Evolutionary conservation across 2,113 vertebrate species (phyloP).

Genomic region (Cathartes aura): DNA sequence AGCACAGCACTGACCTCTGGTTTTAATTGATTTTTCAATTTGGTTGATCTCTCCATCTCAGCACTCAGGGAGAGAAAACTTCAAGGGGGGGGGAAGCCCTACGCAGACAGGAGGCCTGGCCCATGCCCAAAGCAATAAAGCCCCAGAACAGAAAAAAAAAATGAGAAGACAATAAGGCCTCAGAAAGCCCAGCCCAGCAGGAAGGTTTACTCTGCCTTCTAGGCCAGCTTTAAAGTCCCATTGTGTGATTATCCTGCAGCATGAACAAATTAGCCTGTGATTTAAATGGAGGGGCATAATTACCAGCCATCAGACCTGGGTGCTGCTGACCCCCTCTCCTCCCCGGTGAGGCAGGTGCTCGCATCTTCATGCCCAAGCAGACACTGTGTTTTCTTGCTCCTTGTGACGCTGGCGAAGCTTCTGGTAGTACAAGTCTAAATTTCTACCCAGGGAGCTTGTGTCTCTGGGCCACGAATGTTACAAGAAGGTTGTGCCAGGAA

Average conservation of each 20-base stretch:
- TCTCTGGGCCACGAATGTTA: background rate
- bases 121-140: background rate
- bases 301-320: background rate
- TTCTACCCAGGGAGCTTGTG: background rate
- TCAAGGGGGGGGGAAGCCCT: background rate
- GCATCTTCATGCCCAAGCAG: background rate
- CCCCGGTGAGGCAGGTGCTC: background rate
- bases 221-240: background rate
- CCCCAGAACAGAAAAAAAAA: background rate
- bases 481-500: background rate
- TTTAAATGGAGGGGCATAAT: background rate
- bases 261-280: background rate
- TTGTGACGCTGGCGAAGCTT: background rate
- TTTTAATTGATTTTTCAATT: background rate
- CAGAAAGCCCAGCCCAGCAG: background rate
- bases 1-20: background rate
- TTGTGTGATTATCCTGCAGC: background rate
- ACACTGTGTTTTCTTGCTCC: background rate
- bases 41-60: background rate
- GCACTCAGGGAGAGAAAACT: background rate
- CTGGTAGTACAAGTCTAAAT: background rate
- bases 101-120: background rate
- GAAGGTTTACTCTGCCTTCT: background rate
- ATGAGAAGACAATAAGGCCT: background rate
- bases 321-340: background rate